phyloP scores from a whole-genome alignment of 2,113 vertebrate genomes.

The Casuarius casuarius region DNA sequence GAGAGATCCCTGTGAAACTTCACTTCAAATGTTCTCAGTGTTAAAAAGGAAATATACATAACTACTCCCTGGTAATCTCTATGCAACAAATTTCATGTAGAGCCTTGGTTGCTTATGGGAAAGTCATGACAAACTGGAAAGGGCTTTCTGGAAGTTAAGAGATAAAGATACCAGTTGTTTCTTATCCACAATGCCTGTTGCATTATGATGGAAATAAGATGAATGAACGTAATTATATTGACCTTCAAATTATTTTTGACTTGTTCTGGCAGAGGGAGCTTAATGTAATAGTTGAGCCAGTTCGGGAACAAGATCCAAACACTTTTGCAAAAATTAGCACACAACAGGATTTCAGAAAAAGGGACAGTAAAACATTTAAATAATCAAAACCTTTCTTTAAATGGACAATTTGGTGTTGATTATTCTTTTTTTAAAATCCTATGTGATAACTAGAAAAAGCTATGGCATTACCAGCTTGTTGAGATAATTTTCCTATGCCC shows the following conservation, averaged over 20 bases:
- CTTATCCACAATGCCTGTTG: not conserved
- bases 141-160: not conserved
- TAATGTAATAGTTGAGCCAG: not conserved
- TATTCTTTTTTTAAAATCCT: not conserved
- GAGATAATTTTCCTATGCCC: not conserved
- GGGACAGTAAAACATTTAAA: not conserved
- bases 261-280: not conserved
- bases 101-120: not conserved
- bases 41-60: not conserved
- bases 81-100: not conserved
- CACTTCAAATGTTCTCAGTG: not conserved
- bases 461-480: not conserved
- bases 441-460: not conserved
- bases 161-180: not conserved
- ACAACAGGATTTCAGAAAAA: not conserved
- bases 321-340: not conserved
- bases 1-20: not conserved
- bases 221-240: not conserved
- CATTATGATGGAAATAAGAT: not conserved
- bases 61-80: not conserved
- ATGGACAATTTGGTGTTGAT: not conserved
- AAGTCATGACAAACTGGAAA: not conserved
- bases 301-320: not conserved
- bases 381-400: not conserved
- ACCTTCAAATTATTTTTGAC: not conserved